Evolutionary conservation across 2,888 invertebrate genomes (phyloP), one percentile per base, ranked within the genome.

Genomic region (Phaonia tiefii): DNA sequence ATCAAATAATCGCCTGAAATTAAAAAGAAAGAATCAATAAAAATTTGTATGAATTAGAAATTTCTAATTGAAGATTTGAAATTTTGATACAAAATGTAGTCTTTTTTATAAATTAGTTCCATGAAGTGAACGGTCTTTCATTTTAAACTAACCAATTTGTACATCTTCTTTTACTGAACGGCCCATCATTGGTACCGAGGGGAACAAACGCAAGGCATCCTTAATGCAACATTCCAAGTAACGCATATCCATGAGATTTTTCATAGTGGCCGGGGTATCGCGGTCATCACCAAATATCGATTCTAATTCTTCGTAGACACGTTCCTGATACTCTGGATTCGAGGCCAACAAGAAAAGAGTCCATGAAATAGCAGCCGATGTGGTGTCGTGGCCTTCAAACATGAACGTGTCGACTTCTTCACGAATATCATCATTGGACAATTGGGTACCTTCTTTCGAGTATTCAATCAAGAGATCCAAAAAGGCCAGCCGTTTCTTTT

Each of bases 171-270:
- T 90, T 49, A 94, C 85, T 37, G 86, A 88, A 75, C 95, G 92
- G 1, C 93, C 92, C 85, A 95, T 92, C 84, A 94, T 92, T 31
- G 93, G 93, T 3, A 95, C 94, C 83, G 94, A 94, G 0, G 95
- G 95, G 83, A 93, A 94, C 10, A 95, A 87, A 63, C 95, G 89
- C 67, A 95, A 86, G 0, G 94, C 92, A 86, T 95, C 95, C 87
- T 95, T 95, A 63, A 95, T 93, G 84, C 94, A 94, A 84, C 93
- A 93, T 83, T 95, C 95, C 81, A 95, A 90, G 85, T 94, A 95
- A 75, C 92, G 92, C 93, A 95, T 93, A 73, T 92, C 92, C 79
- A 93, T 89, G n/a, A 95, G 88, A 83, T 93, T 93, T 51, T 92
- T 92, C 88, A 93, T 91, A 2, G 91, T 92, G 0, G 92, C 92